These are phyloP conservation scores for Lutjanus campechanus DNA, from an alignment of 2,797 vertebrate genomes.

Conservation along the genomic window DNA sequence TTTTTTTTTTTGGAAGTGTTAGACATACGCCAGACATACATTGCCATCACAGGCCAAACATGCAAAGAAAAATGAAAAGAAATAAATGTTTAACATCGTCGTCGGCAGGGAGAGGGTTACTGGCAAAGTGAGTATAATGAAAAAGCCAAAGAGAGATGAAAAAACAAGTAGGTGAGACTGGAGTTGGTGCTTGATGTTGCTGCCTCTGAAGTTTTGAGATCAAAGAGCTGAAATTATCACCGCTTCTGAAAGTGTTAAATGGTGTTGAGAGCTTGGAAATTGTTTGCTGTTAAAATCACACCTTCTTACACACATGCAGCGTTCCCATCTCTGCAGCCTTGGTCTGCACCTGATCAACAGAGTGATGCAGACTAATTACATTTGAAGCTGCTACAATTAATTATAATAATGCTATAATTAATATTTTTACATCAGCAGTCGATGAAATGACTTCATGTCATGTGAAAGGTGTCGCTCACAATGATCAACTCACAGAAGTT, in stretches of 20 bases:
- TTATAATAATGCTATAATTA: neutral
- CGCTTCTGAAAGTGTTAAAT: neutral
- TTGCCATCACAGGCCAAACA: neutral
- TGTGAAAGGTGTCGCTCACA: neutral
- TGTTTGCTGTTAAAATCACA: slow-evolving; percentile 5
- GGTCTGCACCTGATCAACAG: neutral
- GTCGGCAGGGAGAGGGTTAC: neutral
- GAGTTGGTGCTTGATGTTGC: slow-evolving; percentile 1
- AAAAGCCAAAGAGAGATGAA: neutral
- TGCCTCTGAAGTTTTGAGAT: slow-evolving; percentile 15
- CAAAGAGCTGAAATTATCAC: slow-evolving; percentile 26
- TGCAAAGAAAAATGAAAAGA: neutral
- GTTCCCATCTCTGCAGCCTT: neutral
- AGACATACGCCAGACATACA: neutral
- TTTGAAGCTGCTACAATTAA: neutral
- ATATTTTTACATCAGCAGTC: neutral
- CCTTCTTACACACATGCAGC: neutral
- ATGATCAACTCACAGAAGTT: neutral
- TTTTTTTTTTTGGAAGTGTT: neutral
- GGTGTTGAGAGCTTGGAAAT: slow-evolving; percentile 2
- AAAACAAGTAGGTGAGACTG: neutral
- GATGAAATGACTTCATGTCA: neutral
- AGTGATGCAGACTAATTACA: neutral
- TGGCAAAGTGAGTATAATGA: neutral
- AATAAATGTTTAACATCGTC: neutral